Evolutionary conservation across 2,113 vertebrate genomes (phyloP).

Genomic region (Alces alces): DNA sequence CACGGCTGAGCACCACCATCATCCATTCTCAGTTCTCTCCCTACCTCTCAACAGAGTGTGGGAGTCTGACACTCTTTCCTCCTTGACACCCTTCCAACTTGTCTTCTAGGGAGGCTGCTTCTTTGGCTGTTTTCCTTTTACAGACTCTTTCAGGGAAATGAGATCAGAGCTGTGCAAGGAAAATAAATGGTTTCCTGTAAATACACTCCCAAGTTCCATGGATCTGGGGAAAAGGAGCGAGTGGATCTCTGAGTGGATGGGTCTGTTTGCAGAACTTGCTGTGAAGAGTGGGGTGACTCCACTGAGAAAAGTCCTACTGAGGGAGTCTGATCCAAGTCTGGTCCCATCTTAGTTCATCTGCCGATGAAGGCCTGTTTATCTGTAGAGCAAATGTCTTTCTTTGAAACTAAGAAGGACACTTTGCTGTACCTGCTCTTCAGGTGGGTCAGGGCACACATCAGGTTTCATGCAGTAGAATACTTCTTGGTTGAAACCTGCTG

Average conservation of each 20-base stretch:
- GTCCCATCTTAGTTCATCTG: neutral
- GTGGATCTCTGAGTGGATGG: neutral
- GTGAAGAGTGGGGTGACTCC: neutral
- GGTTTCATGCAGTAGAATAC: neutral
- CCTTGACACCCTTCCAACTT: neutral
- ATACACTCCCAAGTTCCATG: neutral
- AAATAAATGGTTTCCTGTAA: neutral
- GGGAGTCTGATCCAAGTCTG: neutral
- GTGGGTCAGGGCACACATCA: neutral
- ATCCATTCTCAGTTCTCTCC: neutral
- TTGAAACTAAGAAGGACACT: neutral
- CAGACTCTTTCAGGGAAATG: neutral
- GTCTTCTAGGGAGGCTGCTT: neutral
- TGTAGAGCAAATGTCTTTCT: neutral
- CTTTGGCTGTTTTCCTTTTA: neutral
- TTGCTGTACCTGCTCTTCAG: neutral
- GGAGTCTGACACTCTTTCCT: neutral
- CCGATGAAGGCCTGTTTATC: neutral
- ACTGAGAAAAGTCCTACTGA: neutral
- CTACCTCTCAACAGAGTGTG: neutral
- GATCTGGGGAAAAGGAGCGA: neutral
- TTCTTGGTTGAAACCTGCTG: neutral
- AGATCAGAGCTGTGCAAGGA: neutral
- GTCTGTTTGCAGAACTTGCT: neutral
- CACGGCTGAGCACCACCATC: fast-evolving